A percentile compares a stretch with the other conserved stretches of the same genome.
phyloP scores from a whole-genome alignment of 1,140 invertebrate genomes.

The Chymomyza costata region DNA sequence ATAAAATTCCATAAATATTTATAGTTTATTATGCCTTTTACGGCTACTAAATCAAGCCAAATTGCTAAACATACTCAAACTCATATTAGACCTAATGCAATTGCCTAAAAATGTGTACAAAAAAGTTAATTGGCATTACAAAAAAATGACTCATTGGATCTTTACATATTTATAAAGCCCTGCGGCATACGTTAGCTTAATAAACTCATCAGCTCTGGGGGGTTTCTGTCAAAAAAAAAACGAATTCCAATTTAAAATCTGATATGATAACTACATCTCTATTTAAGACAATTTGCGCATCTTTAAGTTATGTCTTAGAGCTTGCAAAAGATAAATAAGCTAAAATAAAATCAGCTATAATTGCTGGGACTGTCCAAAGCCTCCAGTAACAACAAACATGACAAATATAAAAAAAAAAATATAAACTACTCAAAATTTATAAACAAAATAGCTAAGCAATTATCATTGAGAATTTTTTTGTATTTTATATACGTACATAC shows the following conservation, averaged over 20 bases:
- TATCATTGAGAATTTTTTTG: conserved; percentile 15
- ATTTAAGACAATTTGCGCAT: conserved; percentile 37
- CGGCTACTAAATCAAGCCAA: too few relatives aligned
- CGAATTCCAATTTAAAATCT: too few relatives aligned
- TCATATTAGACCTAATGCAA: conserved; percentile 25
- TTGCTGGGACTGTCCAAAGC: conserved; percentile 13
- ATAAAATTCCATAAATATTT: conserved; percentile 37
- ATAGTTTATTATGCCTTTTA: conserved; percentile 24
- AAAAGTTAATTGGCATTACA: conserved; percentile 32
- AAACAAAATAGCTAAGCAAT: background rate
- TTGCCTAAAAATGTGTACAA: conserved; percentile 21
- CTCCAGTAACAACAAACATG: conserved; percentile 11
- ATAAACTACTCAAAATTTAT: conserved; percentile 9
- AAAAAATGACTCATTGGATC: conserved; percentile 13
- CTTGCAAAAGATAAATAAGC: conserved; percentile 12
- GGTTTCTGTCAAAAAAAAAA: conserved; percentile 8
- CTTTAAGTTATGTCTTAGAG: conserved; percentile 24
- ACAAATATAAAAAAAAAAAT: conserved; percentile 2
- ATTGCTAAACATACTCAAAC: conserved; percentile 13
- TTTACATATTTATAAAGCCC: conserved; percentile 33
- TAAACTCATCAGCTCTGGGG: conserved; percentile 18
- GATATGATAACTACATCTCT: conserved; percentile 25
- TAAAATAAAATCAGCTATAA: conserved; percentile 30
- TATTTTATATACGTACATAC: too few relatives aligned
- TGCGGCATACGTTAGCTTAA: conserved; percentile 30